Base-by-base conservation (phyloP, 2,888 invertebrate species). In the Eupithecia insigniata region DNA sequence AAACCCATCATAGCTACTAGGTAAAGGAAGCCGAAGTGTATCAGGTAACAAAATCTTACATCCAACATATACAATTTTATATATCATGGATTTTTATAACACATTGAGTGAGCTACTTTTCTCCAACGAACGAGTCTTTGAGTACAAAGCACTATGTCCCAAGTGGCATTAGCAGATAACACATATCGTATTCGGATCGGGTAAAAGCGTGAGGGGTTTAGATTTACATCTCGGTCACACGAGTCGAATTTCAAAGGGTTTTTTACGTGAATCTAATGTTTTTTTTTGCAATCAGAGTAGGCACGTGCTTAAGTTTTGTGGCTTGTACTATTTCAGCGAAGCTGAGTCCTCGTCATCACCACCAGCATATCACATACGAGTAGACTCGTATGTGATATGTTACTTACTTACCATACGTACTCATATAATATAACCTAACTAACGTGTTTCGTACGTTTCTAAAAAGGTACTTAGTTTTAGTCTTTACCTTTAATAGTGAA, bases 151-250 rank as follows among this genome's bases (percentile, higher is more conserved):
- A 90, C 89, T 92, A 92, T 87, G 77, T 93, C 93, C 93, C 93
- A 87, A 86, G 93, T 90, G 93, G 85, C 89, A 92, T 93, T 92
- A 92, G 83, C 78, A 88, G 90, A 92, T 92, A 92, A 91, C 91
- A 87, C 90, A 90, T 91, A 92, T 88, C 89, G 92, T 91, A 92
- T 92, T 85, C 91, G 91, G 85, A 91, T 91, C 92, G 89, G 85
- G 90, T 92, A 88, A 92, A 92, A 92, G 92, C 91, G 90, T 88
- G 89, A 92, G 93, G 92, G 89, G 90, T 92, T 85, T 89, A 89
- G 92, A 93, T 91, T 92, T 88, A 78, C 88, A 90, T 90, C 83
- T 83, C 83, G 87, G 88, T 86, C 81, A 83, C 87, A 87, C 87
- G 90, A 85, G 83, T 88, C 87, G 92, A 90, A 92, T 93, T 91